Evolutionary conservation across 1,140 invertebrate genomes (phyloP).

Genomic region (Ostrea edulis): DNA sequence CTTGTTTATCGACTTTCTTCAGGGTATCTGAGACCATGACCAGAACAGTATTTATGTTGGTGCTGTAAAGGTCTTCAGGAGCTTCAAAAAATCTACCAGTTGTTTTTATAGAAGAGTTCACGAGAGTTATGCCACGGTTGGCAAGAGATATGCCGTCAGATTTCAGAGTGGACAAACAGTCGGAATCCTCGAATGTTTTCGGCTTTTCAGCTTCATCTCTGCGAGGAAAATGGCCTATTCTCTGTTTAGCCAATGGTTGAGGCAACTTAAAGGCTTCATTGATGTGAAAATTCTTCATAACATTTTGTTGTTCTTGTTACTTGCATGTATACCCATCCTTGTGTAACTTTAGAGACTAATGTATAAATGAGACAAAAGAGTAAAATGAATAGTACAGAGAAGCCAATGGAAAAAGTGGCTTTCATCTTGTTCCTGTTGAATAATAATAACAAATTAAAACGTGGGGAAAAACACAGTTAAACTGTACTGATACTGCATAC

Average conservation of each 20-base stretch:
- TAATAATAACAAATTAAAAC: background rate
- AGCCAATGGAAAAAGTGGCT: background rate
- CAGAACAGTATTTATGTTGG: background rate
- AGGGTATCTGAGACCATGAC: background rate
- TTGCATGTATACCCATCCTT: too few species aligned
- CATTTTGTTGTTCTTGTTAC: too few species aligned
- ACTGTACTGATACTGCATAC: too few species aligned
- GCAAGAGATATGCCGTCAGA: background rate
- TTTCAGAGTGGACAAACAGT: background rate
- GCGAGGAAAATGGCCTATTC: background rate
- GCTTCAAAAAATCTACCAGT: background rate
- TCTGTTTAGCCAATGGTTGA: background rate
- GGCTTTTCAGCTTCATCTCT: background rate
- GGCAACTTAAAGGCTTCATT: background rate
- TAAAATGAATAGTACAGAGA: background rate
- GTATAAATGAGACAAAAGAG: too few species aligned
- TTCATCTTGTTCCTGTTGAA: background rate
- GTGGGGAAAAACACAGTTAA: too few species aligned
- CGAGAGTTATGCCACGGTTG: background rate
- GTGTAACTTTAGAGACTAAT: too few species aligned
- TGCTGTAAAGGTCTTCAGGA: background rate
- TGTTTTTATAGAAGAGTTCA: constrained; percentile 1
- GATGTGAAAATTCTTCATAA: background rate
- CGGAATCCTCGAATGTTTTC: background rate
- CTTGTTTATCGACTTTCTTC: too few species aligned